These are phyloP conservation scores for Accipiter cooperii DNA, from an alignment of 2,113 vertebrate genomes.

Conservation along the genomic window DNA sequence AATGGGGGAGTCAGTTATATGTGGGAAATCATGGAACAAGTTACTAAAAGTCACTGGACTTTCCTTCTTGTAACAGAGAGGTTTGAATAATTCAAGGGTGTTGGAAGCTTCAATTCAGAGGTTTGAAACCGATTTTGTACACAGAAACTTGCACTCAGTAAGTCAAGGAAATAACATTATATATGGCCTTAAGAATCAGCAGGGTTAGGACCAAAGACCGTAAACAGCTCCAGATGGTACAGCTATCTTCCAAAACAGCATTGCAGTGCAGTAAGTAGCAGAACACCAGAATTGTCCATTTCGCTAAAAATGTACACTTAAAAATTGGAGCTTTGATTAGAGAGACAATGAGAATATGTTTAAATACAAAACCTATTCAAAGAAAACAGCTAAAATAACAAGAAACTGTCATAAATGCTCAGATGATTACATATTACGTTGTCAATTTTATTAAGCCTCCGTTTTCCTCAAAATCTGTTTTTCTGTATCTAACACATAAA, in stretches of 20 bases:
- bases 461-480: not conserved
- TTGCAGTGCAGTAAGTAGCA: not conserved
- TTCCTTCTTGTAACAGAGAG: not conserved
- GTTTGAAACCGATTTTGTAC: not conserved
- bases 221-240: not conserved
- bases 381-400: not conserved
- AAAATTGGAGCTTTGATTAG: not conserved
- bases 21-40: not conserved
- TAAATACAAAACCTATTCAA: not conserved
- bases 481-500: not conserved
- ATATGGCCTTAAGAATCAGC: not conserved
- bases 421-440: not conserved
- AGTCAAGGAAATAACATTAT: not conserved
- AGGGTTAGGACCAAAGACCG: not conserved
- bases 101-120: not conserved
- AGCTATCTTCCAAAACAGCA: not conserved
- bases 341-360: not conserved
- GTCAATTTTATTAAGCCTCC: not conserved
- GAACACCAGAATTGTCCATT: not conserved
- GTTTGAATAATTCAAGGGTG: not conserved
- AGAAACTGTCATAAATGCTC: not conserved
- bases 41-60: not conserved
- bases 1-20: not conserved
- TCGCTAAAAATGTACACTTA: not conserved
- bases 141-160: not conserved